Conservation (phyloP, 2,888 invertebrate species). For the Atethmia centrago region DNA sequence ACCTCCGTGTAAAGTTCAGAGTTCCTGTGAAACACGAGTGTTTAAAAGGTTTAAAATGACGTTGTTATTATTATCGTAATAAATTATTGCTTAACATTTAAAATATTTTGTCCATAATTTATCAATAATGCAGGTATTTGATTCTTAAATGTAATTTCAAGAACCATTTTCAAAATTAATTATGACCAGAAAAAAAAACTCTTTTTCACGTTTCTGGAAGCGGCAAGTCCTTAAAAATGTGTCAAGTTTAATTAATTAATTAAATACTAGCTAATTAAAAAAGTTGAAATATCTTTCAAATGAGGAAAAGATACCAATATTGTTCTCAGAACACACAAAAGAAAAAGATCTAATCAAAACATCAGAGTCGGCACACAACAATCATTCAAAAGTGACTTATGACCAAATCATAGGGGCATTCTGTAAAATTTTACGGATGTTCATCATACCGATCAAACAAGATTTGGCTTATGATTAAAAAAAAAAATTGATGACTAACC, state of each 20-base stretch:
- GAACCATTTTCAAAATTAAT: not conserved
- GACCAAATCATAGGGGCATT: slow-evolving; percentile 48
- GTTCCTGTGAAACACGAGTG: slow-evolving; percentile 24
- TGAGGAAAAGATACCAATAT: slow-evolving; percentile 58
- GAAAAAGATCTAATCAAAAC: slow-evolving; percentile 47
- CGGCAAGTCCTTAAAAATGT: not conserved
- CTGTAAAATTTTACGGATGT: slow-evolving; percentile 53
- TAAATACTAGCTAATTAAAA: not conserved
- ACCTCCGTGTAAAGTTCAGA: slow-evolving; percentile 48
- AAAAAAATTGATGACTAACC: slow-evolving; percentile 83
- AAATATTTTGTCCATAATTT: not conserved
- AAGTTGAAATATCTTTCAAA: slow-evolving; percentile 21
- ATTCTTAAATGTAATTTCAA: slow-evolving; percentile 1
- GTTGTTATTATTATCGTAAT: slow-evolving; percentile 17
- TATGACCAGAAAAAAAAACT: too few relatives aligned
- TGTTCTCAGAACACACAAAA: slow-evolving; percentile 57
- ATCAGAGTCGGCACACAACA: slow-evolving; percentile 24
- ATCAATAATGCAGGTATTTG: slow-evolving; percentile 11
- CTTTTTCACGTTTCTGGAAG: not conserved
- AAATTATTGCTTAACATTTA: slow-evolving; percentile 21
- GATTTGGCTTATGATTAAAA: slow-evolving; percentile 74
- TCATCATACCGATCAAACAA: slow-evolving; percentile 67
- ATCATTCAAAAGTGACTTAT: slow-evolving; percentile 45
- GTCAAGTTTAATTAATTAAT: not conserved
- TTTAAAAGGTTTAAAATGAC: slow-evolving; percentile 17